A percentile compares a stretch with the other conserved stretches of the same genome.
Conservation (phyloP, 2,113 vertebrate species). For the Okapia johnstoni region DNA sequence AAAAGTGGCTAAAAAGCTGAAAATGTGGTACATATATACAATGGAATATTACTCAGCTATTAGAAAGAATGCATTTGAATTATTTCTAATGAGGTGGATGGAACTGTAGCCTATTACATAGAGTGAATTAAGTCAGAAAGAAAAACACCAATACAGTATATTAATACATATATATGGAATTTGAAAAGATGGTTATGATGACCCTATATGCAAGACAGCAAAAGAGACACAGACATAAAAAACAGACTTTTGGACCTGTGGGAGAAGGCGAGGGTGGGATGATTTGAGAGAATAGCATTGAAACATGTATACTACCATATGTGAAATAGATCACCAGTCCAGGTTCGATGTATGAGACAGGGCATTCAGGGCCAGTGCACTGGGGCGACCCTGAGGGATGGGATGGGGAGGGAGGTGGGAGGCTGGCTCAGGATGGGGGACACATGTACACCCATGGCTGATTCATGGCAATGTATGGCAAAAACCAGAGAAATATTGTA, state of each 20-base stretch:
- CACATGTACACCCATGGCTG: neutral
- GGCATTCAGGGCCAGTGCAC: neutral
- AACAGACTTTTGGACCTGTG: neutral
- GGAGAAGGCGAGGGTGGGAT: fast-evolving
- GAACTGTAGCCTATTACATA: neutral
- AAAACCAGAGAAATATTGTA: neutral
- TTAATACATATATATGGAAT: neutral
- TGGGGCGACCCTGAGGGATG: neutral
- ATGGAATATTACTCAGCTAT: neutral
- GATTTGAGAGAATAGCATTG: neutral
- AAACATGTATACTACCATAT: neutral
- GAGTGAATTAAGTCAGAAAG: neutral
- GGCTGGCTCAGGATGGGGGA: neutral
- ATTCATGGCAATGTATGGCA: neutral
- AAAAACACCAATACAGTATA: neutral
- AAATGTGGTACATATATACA: neutral
- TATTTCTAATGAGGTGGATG: neutral
- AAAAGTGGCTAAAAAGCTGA: neutral
- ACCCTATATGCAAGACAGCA: neutral
- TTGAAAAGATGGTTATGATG: neutral
- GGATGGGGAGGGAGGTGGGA: neutral
- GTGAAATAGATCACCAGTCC: neutral
- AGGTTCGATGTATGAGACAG: neutral
- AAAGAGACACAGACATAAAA: neutral
- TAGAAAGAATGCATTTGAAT: neutral